Percentiles rank a stretch among this genome's conserved stretches.
Evolutionary conservation across 2,888 invertebrate species (phyloP).

Genomic region (Heliconius erato): DNA sequence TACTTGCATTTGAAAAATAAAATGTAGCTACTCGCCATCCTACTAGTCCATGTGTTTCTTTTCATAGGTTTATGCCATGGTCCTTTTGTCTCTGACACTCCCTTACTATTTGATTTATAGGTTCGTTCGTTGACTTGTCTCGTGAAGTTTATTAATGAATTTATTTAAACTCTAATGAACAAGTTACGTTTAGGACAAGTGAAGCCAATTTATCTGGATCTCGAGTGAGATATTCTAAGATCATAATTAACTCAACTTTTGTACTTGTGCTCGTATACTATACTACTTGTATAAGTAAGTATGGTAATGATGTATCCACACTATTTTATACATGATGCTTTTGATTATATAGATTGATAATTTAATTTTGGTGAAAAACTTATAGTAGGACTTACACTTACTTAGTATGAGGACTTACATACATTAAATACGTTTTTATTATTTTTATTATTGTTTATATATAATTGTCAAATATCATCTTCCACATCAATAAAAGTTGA

Average conservation of each 20-base stretch:
- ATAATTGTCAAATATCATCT: no score
- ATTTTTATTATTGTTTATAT: no score
- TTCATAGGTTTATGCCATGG: constrained; percentile 63
- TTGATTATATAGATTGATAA: no score
- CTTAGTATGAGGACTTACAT: no score
- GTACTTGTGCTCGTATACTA: neutral
- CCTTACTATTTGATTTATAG: constrained; percentile 86
- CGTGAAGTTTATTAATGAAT: constrained; percentile 83
- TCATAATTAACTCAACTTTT: constrained; percentile 63
- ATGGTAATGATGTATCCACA: neutral
- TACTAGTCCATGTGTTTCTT: constrained; percentile 28
- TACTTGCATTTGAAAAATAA: neutral
- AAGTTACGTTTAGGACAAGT: constrained; percentile 82
- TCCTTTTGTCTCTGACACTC: constrained; percentile 84
- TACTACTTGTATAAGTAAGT: neutral
- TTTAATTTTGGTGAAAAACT: no score
- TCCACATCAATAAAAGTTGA: no score
- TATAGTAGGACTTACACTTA: no score
- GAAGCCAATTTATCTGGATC: constrained; percentile 80
- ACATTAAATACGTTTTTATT: no score
- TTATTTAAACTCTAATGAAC: constrained; percentile 86
- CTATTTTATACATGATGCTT: neutral
- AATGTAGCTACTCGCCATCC: neutral
- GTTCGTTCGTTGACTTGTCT: constrained; percentile 82
- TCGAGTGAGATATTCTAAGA: constrained; percentile 73